A percentile compares a stretch with the other conserved stretches of the same genome.
These are phyloP conservation scores for Drosophila kikkawai DNA, from an alignment of 1,140 invertebrate genomes.

Conservation along the genomic window DNA sequence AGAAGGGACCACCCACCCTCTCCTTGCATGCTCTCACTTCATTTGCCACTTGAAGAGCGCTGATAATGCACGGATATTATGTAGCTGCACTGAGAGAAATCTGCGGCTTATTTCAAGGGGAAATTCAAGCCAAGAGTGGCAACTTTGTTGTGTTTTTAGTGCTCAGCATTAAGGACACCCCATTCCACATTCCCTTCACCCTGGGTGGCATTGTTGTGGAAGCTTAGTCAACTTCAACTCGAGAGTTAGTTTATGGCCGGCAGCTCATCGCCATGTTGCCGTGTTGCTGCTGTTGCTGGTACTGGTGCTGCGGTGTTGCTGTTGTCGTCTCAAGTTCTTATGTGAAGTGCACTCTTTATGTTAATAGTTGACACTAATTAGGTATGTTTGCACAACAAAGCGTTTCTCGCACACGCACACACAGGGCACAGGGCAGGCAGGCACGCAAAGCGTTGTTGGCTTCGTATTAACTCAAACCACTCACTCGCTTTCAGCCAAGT, in stretches of 20 bases:
- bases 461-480: constrained; percentile 20
- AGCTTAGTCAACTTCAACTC: constrained; percentile 72
- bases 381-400: constrained; percentile 81
- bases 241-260: constrained; percentile 78
- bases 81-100: constrained; percentile 24
- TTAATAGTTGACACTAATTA: constrained; percentile 84
- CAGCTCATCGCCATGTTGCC: constrained; percentile 25
- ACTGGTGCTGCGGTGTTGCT: constrained; percentile 39
- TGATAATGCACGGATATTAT: constrained; percentile 71
- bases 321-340: constrained; percentile 77
- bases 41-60: constrained; percentile 71
- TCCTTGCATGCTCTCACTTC: constrained; percentile 55
- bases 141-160: constrained; percentile 59
- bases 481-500: constrained; percentile 40
- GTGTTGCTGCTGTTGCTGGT: constrained; percentile 17
- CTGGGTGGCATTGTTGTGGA: constrained; percentile 60
- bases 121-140: neutral
- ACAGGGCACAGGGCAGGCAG: constrained; percentile 2
- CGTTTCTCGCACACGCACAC: constrained; percentile 26
- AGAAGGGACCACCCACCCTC: neutral
- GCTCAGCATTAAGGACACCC: constrained; percentile 67
- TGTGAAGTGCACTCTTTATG: constrained; percentile 82
- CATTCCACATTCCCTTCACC: constrained; percentile 3
- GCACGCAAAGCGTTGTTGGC: constrained; percentile 15
- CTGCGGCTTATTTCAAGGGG: neutral